A percentile compares a stretch with the other conserved stretches of the same genome.
phyloP scores from a whole-genome alignment of 1,140 invertebrate genomes.

The Brachionus angularis region DNA sequence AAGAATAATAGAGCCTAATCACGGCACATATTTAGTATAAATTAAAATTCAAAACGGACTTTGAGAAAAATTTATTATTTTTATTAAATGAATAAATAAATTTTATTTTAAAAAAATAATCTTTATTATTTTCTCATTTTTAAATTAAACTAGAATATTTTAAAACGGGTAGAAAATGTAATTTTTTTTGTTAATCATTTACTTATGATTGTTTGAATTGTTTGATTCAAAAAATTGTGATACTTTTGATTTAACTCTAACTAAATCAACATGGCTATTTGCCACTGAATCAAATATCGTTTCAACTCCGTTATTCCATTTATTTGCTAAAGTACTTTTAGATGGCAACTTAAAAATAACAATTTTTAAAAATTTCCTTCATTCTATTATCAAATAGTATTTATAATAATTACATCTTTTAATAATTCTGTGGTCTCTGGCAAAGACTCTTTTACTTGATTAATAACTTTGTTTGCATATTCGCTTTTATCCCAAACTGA shows the following conservation, averaged over 20 bases:
- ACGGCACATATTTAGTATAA: too few species aligned
- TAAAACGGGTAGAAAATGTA: too few species aligned
- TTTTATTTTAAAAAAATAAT: too few species aligned
- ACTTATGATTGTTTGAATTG: conserved; percentile 11
- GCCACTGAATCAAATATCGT: conserved; percentile 6
- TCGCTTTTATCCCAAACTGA: conserved; percentile 41
- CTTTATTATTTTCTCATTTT: too few species aligned
- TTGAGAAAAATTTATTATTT: too few species aligned
- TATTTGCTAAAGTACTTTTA: conserved; percentile 6
- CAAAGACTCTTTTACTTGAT: conserved; percentile 25
- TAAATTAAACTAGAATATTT: too few species aligned
- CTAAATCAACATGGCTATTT: not conserved
- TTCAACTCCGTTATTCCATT: conserved; percentile 34
- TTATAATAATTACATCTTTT: conserved; percentile 18
- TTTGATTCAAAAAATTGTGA: not conserved
- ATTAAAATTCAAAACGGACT: too few species aligned
- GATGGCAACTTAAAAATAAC: conserved; percentile 25
- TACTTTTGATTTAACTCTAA: conserved; percentile 1
- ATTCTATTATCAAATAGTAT: not conserved
- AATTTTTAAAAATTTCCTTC: not conserved
- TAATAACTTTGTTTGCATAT: conserved; percentile 34
- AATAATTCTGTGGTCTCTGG: conserved; percentile 21
- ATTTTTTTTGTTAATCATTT: too few species aligned
- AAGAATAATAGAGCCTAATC: too few species aligned
- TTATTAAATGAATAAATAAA: too few species aligned